phyloP scores from a whole-genome alignment of 2,113 vertebrate species.

The Pterocles burchelli region DNA sequence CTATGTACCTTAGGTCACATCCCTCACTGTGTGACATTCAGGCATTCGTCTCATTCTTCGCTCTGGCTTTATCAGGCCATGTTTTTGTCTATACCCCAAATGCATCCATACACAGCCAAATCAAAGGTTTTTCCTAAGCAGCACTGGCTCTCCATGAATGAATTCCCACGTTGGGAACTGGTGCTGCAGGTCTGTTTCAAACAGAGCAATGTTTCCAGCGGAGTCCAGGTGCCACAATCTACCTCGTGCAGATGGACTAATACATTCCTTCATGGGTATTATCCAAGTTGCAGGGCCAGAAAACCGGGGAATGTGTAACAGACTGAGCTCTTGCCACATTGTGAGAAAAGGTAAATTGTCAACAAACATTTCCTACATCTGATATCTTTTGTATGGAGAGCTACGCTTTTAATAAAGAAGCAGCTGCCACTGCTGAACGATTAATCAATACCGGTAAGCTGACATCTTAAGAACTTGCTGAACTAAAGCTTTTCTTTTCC shows the following conservation, averaged over 20 bases:
- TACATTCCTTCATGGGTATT: slow-evolving; percentile 12
- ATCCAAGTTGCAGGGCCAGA: background rate
- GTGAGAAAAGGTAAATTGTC: slow-evolving; percentile 66
- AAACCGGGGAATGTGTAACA: background rate
- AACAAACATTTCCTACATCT: slow-evolving; percentile 73
- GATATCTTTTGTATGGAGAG: slow-evolving; percentile 65
- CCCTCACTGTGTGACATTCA: background rate
- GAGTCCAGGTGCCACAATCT: slow-evolving; percentile 23
- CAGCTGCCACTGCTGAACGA: slow-evolving; percentile 74
- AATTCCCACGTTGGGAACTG: background rate
- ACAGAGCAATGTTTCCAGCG: background rate
- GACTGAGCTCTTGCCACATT: background rate
- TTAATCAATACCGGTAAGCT: slow-evolving; percentile 79
- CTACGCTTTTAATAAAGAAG: slow-evolving; percentile 77
- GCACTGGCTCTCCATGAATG: background rate
- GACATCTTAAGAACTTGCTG: slow-evolving; percentile 77
- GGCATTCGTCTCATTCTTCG: background rate
- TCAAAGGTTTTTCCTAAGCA: background rate
- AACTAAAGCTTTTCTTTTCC: slow-evolving; percentile 74
- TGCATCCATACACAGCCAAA: background rate
- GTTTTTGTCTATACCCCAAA: background rate
- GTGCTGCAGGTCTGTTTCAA: background rate
- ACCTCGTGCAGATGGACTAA: slow-evolving; percentile 20
- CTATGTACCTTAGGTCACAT: background rate
- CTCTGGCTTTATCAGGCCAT: background rate